Percentiles rank a stretch among this genome's conserved stretches.
These are phyloP conservation scores for Penaeus indicus DNA, from an alignment of 1,140 invertebrate species.

Conservation along the genomic window DNA sequence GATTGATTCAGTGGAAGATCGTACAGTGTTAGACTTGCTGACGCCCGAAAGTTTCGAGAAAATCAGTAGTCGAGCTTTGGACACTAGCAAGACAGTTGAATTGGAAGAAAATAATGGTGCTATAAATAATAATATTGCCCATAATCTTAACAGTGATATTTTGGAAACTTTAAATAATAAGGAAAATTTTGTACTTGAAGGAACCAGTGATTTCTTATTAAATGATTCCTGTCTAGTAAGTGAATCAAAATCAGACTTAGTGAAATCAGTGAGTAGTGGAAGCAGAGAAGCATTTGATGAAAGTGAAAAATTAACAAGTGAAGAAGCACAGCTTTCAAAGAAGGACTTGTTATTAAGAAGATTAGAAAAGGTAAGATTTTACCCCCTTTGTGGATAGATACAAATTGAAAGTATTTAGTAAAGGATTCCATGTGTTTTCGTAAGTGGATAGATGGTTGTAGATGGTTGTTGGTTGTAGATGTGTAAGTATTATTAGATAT, in stretches of 20 bases:
- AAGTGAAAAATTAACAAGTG: slow-evolving; percentile 3
- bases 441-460: no score
- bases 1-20: slow-evolving; percentile 61
- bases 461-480: no score
- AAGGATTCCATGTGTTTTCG: no score
- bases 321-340: slow-evolving; percentile 36
- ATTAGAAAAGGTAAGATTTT: slow-evolving; percentile 50
- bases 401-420: no score
- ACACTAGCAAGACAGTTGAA: slow-evolving; percentile 16
- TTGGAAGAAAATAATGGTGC: slow-evolving; percentile 50
- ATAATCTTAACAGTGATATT: slow-evolving; percentile 57
- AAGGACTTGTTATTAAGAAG: slow-evolving; percentile 46
- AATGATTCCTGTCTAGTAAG: slow-evolving; percentile 25
- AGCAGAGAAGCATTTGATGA: slow-evolving; percentile 6
- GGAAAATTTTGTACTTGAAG: slow-evolving; percentile 37
- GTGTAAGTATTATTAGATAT: neutral
- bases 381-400: neutral
- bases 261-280: slow-evolving; percentile 35
- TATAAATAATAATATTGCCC: slow-evolving; percentile 55
- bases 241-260: slow-evolving; percentile 37
- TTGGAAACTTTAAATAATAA: slow-evolving; percentile 57
- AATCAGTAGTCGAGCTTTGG: neutral
- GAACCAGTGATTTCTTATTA: slow-evolving; percentile 31
- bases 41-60: slow-evolving; percentile 48
- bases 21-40: slow-evolving; percentile 61